Percentiles rank a stretch among this genome's conserved stretches.
Evolutionary conservation across 2,113 vertebrate species (phyloP).

Genomic region (Sylvilagus bachmani): DNA sequence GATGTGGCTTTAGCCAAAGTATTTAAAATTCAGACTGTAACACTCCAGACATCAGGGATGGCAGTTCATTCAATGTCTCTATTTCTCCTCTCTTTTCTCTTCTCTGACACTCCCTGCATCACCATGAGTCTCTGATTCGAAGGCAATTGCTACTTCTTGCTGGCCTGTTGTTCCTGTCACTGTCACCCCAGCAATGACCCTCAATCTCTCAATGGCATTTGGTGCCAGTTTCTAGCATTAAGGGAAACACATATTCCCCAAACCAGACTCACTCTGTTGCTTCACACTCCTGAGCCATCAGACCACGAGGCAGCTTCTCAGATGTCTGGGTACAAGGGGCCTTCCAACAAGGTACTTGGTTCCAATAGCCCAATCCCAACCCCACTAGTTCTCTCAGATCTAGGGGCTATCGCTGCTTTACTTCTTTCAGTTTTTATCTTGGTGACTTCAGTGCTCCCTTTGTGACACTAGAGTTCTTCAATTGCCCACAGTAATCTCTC

Average conservation of each 20-base stretch:
- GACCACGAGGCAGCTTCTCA: neutral
- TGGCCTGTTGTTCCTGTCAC: neutral
- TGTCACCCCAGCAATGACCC: neutral
- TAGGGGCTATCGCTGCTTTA: neutral
- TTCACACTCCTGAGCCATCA: neutral
- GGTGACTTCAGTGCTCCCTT: neutral
- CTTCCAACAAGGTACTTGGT: neutral
- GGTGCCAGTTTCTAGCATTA: neutral
- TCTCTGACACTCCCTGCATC: neutral
- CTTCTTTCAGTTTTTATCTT: neutral
- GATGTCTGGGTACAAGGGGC: neutral
- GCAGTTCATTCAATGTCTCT: neutral
- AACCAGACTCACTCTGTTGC: neutral
- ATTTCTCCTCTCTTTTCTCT: neutral
- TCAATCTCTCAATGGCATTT: neutral
- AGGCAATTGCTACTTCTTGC: neutral
- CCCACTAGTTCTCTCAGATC: neutral
- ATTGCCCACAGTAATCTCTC: neutral
- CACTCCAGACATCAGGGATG: neutral
- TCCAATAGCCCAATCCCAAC: neutral
- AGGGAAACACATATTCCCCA: neutral
- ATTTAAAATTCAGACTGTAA: neutral
- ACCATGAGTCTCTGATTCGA: neutral
- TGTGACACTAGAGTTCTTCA: neutral
- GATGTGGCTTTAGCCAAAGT: neutral